A percentile compares a stretch with the other conserved stretches of the same genome.
Evolutionary conservation across 2,113 vertebrate genomes (phyloP).

Genomic region (Pachyramphus minor): DNA sequence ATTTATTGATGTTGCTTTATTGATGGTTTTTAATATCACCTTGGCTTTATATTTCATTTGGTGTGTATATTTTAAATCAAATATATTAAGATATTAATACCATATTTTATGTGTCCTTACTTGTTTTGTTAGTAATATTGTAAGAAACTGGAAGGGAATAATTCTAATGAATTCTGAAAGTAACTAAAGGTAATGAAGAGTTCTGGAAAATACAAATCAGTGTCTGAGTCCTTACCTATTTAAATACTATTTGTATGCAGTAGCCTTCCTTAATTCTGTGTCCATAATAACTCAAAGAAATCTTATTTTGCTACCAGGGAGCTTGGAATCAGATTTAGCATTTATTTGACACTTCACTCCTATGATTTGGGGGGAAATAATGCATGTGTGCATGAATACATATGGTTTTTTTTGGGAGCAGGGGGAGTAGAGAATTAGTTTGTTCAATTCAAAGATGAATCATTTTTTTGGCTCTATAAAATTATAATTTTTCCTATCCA

Average conservation of each 20-base stretch:
- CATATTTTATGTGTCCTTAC: neutral
- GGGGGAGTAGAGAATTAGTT: neutral
- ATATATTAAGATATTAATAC: neutral
- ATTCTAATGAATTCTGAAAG: neutral
- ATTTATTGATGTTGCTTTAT: neutral
- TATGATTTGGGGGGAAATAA: neutral
- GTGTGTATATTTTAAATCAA: neutral
- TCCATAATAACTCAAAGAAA: neutral
- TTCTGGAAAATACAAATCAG: neutral
- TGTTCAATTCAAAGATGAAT: neutral
- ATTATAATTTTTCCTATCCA: neutral
- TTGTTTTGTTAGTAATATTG: neutral
- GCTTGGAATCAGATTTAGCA: neutral
- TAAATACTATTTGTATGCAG: neutral
- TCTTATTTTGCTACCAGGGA: neutral
- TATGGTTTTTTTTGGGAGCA: neutral
- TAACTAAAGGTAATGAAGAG: neutral
- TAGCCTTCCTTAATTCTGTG: neutral
- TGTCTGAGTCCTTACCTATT: neutral
- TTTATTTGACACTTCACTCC: slow-evolving; percentile 8
- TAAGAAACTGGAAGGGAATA: neutral
- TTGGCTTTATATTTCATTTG: neutral
- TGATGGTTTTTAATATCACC: neutral
- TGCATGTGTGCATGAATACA: neutral
- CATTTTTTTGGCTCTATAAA: neutral